Conservation (phyloP, 64 coral and sea anemone genomes). For the Stichodactyla helianthus region DNA sequence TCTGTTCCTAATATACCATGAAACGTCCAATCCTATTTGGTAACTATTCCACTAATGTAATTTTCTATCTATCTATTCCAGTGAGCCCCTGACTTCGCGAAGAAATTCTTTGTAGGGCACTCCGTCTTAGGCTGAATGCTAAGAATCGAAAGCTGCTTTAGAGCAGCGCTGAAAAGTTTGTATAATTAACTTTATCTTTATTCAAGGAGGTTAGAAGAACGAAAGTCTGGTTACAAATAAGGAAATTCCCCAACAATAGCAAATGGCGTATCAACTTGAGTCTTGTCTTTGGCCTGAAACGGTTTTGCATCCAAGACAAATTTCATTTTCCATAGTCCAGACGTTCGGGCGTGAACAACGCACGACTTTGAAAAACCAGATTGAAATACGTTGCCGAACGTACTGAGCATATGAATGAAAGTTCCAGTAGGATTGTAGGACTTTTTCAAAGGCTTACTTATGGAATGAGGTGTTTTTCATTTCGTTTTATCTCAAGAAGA, state of each 20-base stretch:
- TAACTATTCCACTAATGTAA: neutral
- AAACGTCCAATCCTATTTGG: neutral
- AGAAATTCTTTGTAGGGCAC: neutral
- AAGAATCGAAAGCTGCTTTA: neutral
- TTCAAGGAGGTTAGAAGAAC: neutral
- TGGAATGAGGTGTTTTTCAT: neutral
- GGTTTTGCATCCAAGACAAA: neutral
- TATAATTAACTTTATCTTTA: neutral
- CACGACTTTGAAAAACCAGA: too few species aligned
- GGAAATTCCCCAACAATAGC: neutral
- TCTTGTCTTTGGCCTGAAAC: neutral
- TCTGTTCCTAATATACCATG: neutral
- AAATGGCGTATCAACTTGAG: neutral
- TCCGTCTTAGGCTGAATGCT: neutral
- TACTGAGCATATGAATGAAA: too few species aligned
- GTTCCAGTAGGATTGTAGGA: too few species aligned
- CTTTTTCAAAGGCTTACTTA: too few species aligned
- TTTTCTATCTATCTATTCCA: neutral
- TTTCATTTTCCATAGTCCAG: neutral
- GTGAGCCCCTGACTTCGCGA: neutral
- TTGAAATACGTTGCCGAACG: too few species aligned
- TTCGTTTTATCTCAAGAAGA: neutral
- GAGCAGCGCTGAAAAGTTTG: neutral
- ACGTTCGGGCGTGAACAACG: neutral
- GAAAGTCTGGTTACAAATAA: constrained; percentile 20